phyloP scores from a whole-genome alignment of 2,113 vertebrate species.

The Coturnix japonica region DNA sequence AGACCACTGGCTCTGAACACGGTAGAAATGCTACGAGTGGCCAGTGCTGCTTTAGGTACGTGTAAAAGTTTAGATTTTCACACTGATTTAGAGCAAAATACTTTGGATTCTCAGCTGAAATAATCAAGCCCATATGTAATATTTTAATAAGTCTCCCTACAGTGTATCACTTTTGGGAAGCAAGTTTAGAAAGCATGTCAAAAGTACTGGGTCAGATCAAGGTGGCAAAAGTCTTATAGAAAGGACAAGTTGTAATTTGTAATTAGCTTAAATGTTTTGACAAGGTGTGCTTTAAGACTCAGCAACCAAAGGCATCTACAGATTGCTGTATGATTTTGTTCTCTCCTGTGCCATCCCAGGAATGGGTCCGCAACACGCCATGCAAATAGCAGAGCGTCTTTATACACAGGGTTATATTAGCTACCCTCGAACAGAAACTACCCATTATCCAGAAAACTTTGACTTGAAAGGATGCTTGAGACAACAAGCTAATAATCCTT shows the following conservation, averaged over 20 bases:
- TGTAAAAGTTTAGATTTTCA: slow-evolving; percentile 23
- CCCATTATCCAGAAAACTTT: slow-evolving; percentile 96
- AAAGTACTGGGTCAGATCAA: not conserved
- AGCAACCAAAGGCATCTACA: not conserved
- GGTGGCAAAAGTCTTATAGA: not conserved
- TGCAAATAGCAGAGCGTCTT: slow-evolving; percentile 96
- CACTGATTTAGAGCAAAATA: not conserved
- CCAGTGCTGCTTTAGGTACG: slow-evolving; percentile 92
- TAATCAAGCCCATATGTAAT: not conserved
- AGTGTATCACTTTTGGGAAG: not conserved
- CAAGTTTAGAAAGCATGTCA: not conserved
- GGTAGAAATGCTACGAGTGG: slow-evolving; percentile 96
- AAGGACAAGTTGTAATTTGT: not conserved
- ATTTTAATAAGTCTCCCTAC: not conserved
- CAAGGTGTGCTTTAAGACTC: not conserved
- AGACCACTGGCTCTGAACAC: slow-evolving; percentile 95
- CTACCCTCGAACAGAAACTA: slow-evolving; percentile 97
- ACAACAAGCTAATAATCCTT: slow-evolving; percentile 88
- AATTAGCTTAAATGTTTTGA: not conserved
- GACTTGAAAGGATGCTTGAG: slow-evolving; percentile 91
- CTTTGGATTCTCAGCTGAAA: not conserved
- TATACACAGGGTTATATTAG: slow-evolving; percentile 98
- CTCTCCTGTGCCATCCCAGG: slow-evolving; percentile 73
- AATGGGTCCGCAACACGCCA: slow-evolving; percentile 94
- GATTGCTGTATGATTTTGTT: not conserved